Conservation (phyloP, 2,888 invertebrate genomes). For the Rhyacophila evoluta region DNA sequence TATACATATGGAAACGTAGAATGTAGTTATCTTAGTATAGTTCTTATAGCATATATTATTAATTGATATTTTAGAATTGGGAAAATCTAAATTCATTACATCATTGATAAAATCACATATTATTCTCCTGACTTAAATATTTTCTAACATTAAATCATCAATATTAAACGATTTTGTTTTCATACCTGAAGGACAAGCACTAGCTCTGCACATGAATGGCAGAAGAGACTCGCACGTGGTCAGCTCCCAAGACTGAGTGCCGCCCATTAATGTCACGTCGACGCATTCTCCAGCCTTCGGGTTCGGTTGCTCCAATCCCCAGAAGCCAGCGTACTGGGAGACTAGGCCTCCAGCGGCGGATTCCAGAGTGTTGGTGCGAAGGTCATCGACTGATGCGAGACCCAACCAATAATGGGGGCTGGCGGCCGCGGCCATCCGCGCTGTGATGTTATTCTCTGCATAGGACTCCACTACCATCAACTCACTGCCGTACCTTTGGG, state of each 20-base stretch:
- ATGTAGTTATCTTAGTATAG: too few species aligned
- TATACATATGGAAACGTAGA: too few species aligned
- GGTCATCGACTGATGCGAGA: constrained; percentile 89
- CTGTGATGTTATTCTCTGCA: constrained; percentile 91
- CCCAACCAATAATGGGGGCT: constrained; percentile 92
- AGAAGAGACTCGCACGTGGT: constrained; percentile 94
- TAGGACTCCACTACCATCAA: constrained; percentile 92
- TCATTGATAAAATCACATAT: too few species aligned
- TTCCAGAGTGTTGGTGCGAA: constrained; percentile 94
- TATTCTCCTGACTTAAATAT: too few species aligned
- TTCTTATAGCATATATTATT: too few species aligned
- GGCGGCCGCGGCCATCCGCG: constrained; percentile 79
- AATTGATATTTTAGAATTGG: too few species aligned
- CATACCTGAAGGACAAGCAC: constrained; percentile 88
- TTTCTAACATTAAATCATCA: too few species aligned
- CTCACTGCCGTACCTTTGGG: constrained; percentile 92
- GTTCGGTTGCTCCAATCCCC: constrained; percentile 92
- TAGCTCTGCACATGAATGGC: constrained; percentile 93
- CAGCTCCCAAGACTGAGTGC: constrained; percentile 89
- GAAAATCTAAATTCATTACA: too few species aligned
- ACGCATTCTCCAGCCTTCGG: constrained; percentile 92
- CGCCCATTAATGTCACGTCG: constrained; percentile 77
- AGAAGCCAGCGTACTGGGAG: constrained; percentile 94
- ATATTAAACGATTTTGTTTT: too few species aligned
- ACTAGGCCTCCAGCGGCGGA: constrained; percentile 91